Evolutionary conservation across 92 coral and sea anemone species (phyloP), one percentile per base, ranked within the genome.

Genomic region (Galaxea fascicularis): DNA sequence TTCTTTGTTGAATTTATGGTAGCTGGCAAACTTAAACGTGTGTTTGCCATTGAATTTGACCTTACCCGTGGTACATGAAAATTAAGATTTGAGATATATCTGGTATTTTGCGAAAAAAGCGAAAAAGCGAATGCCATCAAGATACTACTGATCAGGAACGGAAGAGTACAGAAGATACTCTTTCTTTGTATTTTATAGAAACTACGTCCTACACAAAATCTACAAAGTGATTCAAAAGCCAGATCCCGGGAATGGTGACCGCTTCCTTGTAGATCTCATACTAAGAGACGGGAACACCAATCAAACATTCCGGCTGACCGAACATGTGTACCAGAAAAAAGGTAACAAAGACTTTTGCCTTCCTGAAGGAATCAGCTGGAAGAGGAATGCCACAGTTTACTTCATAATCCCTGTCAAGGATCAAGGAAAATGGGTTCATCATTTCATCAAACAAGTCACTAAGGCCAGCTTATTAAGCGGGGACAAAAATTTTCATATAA

Each of bases 401-500:
- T 58, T 86, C 59, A 69, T 86, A 26, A 26, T 86, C 8, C 82
- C 90, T 25, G 76, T 86, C 16, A 86, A 78, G 79, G 72, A 86
- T 58, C 90, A 86, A 79, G 85, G 79, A 28, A 71, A 72, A 25
- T 86, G 90, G 90, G 78, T 86, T 8, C 76, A 71, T 22, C 74
- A 82, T 64, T 78, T 86, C 44, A 86, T 86, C 11, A 39, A 46
- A 18, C 58, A 81, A 26, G 27, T 86, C 27, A 57, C 90, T 25
- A 63, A 73, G 10, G 85, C 68, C n/a, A 76, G 80, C 74, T 54
- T 56, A 26, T 31, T 53, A 71, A 77, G 85, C 29, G 65, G 85
- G 18, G 90, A 86, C 35, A 74, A 45, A 27, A 71, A 73, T 41
- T 86, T 86, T 62, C 74, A 70, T 41, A 72, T 86, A 15, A 70